Base-by-base conservation (phyloP, 2,888 invertebrate genomes). In the Bimastos eiseni region DNA sequence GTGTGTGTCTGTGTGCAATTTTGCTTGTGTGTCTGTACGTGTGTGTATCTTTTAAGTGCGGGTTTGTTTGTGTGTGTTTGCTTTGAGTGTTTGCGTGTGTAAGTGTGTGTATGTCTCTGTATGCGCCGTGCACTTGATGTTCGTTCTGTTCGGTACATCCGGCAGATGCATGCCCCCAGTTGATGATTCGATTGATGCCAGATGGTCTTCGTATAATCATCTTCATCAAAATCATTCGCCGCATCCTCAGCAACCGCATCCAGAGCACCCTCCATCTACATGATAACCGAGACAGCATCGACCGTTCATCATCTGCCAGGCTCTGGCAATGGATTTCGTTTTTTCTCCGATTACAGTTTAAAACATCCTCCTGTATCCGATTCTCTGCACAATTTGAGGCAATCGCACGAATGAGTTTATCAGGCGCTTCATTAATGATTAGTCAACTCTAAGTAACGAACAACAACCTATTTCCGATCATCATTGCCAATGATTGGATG, bases 181-280 rank as follows among this genome's bases (percentile, higher is more conserved):
- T n/a, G n/a, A 41, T 41, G 49, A 49, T 49, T 49, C 49, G 49
- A 49, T 49, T 49, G 49, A 24, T 24, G 49, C 30, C 70, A 70
- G 30, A 70, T 13, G 70, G 70, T 70, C 30, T 70, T 70, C 70
- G 70, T 70, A 70, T n/a, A 70, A 70, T 70, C 70, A 70, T 70
- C 70, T 70, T 70, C 70, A 70, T 70, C 70, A 70, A 49, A 49
- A 49, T 70, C 70, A 70, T 70, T 70, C 70, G 70, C 70, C n/a
- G 70, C n/a, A 70, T 70, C 70, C 8, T 30, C 49, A 49, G 49
- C 49, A 49, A 49, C 49, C 24, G 49, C 49, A 41, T 41, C 15
- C 41, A 49, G 49, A 70, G 70, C 70, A 70, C n/a, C 70, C 70
- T 70, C 24, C 6, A n/a, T 49, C 30, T 15, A 49, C 4, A 49